Conservation (phyloP, 1,140 invertebrate genomes). For the Ips nitidus region DNA sequence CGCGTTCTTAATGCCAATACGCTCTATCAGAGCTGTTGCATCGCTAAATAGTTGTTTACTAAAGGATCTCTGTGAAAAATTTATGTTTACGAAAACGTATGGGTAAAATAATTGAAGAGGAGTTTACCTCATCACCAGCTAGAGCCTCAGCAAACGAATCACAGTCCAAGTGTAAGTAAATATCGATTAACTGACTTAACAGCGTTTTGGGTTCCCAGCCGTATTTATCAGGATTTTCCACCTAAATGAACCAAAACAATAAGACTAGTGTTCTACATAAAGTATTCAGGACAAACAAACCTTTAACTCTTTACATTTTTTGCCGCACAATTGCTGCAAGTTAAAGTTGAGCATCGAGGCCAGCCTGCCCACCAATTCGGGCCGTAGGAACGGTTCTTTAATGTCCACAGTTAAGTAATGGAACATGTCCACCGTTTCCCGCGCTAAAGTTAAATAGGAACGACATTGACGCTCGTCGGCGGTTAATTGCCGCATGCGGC, state of each 20-base stretch:
- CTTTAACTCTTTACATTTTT: slow-evolving; percentile 96
- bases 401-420: slow-evolving; percentile 95
- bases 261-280: background rate
- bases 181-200: slow-evolving; percentile 89
- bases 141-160: slow-evolving; percentile 86
- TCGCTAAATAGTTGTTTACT: slow-evolving; percentile 89
- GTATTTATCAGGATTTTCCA: slow-evolving; percentile 83
- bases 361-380: slow-evolving; percentile 84
- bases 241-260: slow-evolving; percentile 25
- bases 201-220: slow-evolving; percentile 93
- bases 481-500: slow-evolving; percentile 73
- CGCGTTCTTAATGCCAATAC: slow-evolving; percentile 79
- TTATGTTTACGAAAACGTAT: background rate
- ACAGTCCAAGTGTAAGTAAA: slow-evolving; percentile 95
- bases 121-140: slow-evolving; percentile 80
- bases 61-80: slow-evolving; percentile 82
- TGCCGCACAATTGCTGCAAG: slow-evolving; percentile 93
- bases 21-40: slow-evolving; percentile 77
- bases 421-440: slow-evolving; percentile 97
- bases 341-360: slow-evolving; percentile 99
- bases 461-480: slow-evolving; percentile 93
- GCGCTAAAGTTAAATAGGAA: slow-evolving; percentile 91
- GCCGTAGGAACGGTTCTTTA: slow-evolving; percentile 88
- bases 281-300: slow-evolving; percentile 58
- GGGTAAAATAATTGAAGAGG: background rate